Evolutionary conservation across 2,113 vertebrate species (phyloP).

Genomic region (Lichenostomus cassidix): DNA sequence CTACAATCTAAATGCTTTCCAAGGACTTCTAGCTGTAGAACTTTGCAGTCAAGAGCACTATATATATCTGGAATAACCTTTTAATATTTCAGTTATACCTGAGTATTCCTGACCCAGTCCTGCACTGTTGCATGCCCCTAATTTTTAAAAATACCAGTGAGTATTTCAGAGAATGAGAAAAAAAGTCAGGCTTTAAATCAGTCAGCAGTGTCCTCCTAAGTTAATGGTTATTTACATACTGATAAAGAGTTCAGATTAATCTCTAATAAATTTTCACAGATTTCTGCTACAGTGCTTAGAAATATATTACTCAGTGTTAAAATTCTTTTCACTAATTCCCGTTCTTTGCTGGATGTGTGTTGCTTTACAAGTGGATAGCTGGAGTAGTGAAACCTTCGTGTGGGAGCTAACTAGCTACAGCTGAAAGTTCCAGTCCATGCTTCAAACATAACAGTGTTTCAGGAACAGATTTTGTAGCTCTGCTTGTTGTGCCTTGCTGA

Average conservation of each 20-base stretch:
- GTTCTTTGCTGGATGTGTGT: not conserved
- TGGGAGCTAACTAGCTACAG: not conserved
- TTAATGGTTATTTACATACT: slow-evolving; percentile 5
- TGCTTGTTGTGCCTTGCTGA: not conserved
- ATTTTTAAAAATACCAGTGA: not conserved
- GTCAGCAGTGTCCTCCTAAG: not conserved
- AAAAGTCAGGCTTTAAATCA: slow-evolving; percentile 13
- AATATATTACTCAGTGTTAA: not conserved
- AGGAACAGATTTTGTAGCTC: not conserved
- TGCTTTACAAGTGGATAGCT: not conserved
- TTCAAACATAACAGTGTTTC: not conserved
- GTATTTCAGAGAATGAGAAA: not conserved
- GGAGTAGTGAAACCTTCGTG: no score
- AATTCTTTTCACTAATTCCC: not conserved
- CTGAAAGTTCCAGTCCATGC: not conserved
- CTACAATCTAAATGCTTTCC: slow-evolving; percentile 54
- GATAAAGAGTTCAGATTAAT: not conserved
- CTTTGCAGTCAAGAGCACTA: slow-evolving; percentile 18
- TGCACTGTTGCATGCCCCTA: not conserved
- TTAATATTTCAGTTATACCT: slow-evolving; percentile 23
- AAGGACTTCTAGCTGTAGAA: not conserved
- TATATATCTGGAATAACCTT: slow-evolving; percentile 7
- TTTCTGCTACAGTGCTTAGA: not conserved
- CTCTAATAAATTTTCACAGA: not conserved
- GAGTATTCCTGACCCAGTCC: not conserved